Conservation (phyloP, 2,113 vertebrate genomes). For the Xenus cinereus region DNA sequence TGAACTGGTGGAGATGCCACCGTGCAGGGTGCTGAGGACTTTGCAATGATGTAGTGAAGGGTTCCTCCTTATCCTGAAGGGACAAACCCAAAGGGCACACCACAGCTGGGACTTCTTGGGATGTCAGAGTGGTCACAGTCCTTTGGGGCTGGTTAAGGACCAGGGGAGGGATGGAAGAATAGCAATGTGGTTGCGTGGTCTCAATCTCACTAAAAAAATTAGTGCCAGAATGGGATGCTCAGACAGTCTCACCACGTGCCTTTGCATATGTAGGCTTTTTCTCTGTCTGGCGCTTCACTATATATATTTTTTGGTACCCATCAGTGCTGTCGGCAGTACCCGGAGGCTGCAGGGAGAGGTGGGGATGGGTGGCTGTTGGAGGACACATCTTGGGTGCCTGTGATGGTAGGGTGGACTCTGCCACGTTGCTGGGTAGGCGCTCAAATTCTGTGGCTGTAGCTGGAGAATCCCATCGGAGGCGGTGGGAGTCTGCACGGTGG, state of each 20-base stretch:
- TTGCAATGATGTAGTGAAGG: not conserved
- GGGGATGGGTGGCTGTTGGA: not conserved
- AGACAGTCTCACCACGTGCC: not conserved
- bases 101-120: not conserved
- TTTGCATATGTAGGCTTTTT: not conserved
- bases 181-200: not conserved
- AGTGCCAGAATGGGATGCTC: not conserved
- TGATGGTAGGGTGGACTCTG: not conserved
- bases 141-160: not conserved
- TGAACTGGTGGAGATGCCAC: not conserved
- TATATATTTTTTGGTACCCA: not conserved
- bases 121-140: not conserved
- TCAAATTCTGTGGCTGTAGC: not conserved
- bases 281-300: not conserved
- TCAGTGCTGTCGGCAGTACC: not conserved
- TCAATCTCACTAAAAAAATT: not conserved
- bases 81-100: not conserved
- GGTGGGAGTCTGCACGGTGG: not conserved
- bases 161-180: not conserved
- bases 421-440: fast-evolving
- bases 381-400: not conserved
- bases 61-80: not conserved
- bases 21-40: not conserved
- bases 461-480: not conserved
- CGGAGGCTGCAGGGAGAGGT: not conserved